Evolutionary conservation across 2,888 invertebrate genomes (phyloP).

Genomic region (Ormia ochracea): DNA sequence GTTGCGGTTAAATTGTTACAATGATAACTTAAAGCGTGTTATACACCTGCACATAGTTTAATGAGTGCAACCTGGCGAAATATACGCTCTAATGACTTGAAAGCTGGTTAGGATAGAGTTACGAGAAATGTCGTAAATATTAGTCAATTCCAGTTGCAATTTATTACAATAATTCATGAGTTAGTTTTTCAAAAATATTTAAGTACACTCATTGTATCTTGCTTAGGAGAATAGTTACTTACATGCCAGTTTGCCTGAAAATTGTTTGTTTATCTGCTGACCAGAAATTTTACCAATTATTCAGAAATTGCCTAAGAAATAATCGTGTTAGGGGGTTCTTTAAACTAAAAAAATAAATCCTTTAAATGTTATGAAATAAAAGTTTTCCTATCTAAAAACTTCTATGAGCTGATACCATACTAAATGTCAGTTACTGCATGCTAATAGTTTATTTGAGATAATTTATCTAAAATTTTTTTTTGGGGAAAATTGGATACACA

Average conservation of each 20-base stretch:
- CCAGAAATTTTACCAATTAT: too few relatives aligned
- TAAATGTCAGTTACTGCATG: too few relatives aligned
- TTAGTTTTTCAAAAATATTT: neutral
- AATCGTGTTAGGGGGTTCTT: too few relatives aligned
- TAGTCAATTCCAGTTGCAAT: neutral
- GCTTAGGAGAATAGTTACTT: neutral
- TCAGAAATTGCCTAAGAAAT: too few relatives aligned
- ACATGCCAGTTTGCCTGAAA: conserved; percentile 22
- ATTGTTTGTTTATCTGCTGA: conserved; percentile 18
- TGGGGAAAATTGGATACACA: too few relatives aligned
- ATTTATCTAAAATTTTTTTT: too few relatives aligned
- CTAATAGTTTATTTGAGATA: too few relatives aligned
- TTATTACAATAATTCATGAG: neutral
- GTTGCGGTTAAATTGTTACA: neutral
- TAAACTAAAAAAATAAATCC: too few relatives aligned
- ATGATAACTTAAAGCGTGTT: neutral
- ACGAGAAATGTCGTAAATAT: conserved; percentile 36
- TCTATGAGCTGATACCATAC: too few relatives aligned
- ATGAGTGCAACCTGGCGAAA: conserved; percentile 20
- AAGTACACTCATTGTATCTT: neutral
- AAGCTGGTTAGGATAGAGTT: neutral
- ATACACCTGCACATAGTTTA: neutral
- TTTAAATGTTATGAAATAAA: too few relatives aligned
- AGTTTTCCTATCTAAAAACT: too few relatives aligned
- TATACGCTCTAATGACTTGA: conserved; percentile 68